Conservation (phyloP, 2,888 invertebrate species). For the Ichneumoninae sp. region DNA sequence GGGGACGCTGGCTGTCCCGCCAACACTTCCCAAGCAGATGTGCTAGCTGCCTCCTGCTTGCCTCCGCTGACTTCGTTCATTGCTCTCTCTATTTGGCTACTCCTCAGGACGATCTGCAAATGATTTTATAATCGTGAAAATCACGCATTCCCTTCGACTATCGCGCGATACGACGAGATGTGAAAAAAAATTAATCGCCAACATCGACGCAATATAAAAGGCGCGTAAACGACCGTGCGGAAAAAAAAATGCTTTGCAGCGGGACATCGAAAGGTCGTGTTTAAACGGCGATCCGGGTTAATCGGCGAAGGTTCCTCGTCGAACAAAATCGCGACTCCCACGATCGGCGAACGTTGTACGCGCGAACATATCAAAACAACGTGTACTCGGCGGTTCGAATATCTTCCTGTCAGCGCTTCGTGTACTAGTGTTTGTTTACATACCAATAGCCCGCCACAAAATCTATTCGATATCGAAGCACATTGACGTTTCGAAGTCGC, state of each 20-base stretch:
- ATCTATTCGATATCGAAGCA: slow-evolving; percentile 55
- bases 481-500: not conserved
- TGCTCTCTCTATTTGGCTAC: slow-evolving; percentile 13
- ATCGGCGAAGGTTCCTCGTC: not conserved
- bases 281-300: slow-evolving; percentile 11
- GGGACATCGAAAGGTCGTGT: slow-evolving; percentile 15
- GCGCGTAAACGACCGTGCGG: slow-evolving; percentile 51
- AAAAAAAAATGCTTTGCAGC: slow-evolving; percentile 34
- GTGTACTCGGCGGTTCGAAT: slow-evolving; percentile 60
- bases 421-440: slow-evolving; percentile 81
- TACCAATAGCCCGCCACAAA: slow-evolving; percentile 73
- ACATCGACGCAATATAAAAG: slow-evolving; percentile 33
- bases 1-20: slow-evolving; percentile 77
- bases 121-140: not conserved
- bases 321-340: not conserved
- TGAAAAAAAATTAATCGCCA: slow-evolving; percentile 11
- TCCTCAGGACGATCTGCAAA: slow-evolving; percentile 46
- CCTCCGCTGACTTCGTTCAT: slow-evolving; percentile 85
- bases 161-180: not conserved
- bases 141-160: not conserved
- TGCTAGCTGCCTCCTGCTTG: slow-evolving; percentile 83
- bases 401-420: slow-evolving; percentile 69
- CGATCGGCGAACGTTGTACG: not conserved
- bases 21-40: slow-evolving; percentile 84
- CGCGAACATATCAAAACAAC: slow-evolving; percentile 17